Evolutionary conservation across 2,113 vertebrate species (phyloP), one percentile per base, ranked within the genome.

Genomic region (Poecilia latipinna): DNA sequence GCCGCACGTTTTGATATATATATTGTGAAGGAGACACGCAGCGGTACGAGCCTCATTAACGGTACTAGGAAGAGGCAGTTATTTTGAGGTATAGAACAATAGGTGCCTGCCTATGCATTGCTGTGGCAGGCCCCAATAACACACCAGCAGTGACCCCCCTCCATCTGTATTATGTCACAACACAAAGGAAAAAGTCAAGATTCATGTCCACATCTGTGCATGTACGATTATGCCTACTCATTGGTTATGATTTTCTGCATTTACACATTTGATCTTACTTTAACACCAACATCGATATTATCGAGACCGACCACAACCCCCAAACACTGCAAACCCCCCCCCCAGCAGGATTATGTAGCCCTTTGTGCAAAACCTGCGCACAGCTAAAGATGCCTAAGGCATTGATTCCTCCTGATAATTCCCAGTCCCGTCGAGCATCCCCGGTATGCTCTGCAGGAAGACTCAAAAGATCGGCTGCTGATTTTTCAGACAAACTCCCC

Each of bases 121-220:
- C 29, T 29, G 29, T 29, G 29, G 29, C 29, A 29, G 29, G 29
- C 29, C 29, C 29, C 29, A 29, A 78, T 86, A 83, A 65, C 6
- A 31, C 78, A 83, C 76, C 85, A 72, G 82, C 80, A 64, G 69
- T 75, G 71, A 71, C 72, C 54, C 13, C 61, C 54, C 75, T 29
- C 29, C 74, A 68, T 83, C 79, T 28, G 72, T 42, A 54, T 19
- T 28, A 4, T 51, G 69, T 68, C 72, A 75, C 73, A 75, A 85
- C 80, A 80, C 31, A 82, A 67, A 32, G 62, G 63, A 78, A 71
- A 72, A 61, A 39, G 19, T 51, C 62, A 35, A 22, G 1, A 8
- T 75, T 10, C 17, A 12, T 65, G 61, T 73, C 60, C 31, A 44
- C 10, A 13, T 28, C 12, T 3, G 24, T 54, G 67, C 67, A 32